Conservation (phyloP, 2,113 vertebrate species). For the Xiphorhynchus elegans region DNA sequence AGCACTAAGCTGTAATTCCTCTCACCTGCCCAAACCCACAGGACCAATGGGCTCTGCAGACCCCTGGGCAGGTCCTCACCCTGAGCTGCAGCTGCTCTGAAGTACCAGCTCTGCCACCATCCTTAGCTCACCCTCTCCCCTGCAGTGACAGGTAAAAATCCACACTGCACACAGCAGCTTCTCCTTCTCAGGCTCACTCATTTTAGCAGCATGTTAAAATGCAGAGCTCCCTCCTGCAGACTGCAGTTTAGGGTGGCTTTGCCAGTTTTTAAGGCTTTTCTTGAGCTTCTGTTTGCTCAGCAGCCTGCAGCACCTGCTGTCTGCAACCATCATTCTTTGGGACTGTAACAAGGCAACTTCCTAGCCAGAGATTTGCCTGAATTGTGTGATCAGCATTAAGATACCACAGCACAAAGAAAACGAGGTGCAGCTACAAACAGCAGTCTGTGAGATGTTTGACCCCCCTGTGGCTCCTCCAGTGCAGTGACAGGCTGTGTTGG, state of each 20-base stretch:
- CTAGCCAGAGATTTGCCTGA: not conserved
- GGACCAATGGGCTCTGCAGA: not conserved
- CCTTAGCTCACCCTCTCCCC: not conserved
- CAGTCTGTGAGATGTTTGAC: not conserved
- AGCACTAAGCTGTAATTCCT: not conserved
- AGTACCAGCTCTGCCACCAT: not conserved
- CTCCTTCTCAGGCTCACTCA: not conserved
- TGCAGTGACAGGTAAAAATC: not conserved
- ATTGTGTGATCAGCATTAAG: not conserved
- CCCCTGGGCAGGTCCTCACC: not conserved
- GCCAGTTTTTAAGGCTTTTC: not conserved
- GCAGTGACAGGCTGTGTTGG: not conserved
- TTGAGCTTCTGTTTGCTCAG: slow-evolving; percentile 23
- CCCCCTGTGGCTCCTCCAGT: not conserved
- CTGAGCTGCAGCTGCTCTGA: not conserved
- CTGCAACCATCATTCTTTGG: not conserved
- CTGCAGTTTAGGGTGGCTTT: not conserved
- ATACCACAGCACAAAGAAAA: not conserved
- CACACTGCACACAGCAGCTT: not conserved
- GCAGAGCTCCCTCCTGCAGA: not conserved
- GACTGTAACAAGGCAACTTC: not conserved
- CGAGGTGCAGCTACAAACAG: not conserved
- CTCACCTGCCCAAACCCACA: slow-evolving; percentile 1
- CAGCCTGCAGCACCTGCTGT: not conserved
- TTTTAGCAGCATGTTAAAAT: not conserved